phyloP scores from a whole-genome alignment of 2,888 invertebrate species.

The Phymatocera aterrima region DNA sequence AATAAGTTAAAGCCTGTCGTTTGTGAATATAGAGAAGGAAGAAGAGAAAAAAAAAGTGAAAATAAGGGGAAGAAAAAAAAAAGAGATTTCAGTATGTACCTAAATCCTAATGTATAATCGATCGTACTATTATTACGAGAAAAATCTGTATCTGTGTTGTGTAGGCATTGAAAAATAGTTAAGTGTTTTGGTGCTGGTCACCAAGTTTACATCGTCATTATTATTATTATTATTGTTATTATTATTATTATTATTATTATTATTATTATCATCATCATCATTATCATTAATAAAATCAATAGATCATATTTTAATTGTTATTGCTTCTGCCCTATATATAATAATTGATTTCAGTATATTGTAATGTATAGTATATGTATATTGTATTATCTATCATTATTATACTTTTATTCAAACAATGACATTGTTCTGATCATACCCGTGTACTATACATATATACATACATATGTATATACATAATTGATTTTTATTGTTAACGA shows the following conservation, averaged over 20 bases:
- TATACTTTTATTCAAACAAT: background rate
- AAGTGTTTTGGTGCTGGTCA: constrained; percentile 74
- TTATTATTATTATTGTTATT: constrained; percentile 58
- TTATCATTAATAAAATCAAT: constrained; percentile 60
- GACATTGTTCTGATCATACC: constrained; percentile 2
- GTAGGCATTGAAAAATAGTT: constrained; percentile 72
- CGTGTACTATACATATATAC: too few relatives aligned
- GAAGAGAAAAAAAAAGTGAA: constrained; percentile 37
- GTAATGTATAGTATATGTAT: background rate
- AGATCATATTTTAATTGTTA: constrained; percentile 43
- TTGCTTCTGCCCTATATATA: too few relatives aligned
- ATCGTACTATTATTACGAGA: constrained; percentile 60
- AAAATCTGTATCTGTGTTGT: constrained; percentile 72
- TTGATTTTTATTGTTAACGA: constrained; percentile 13
- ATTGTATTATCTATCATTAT: constrained; percentile 12
- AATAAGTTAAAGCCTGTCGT: constrained; percentile 43
- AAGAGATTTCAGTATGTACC: constrained; percentile 53
- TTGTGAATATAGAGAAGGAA: constrained; percentile 43
- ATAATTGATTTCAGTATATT: constrained; percentile 56
- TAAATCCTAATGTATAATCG: constrained; percentile 63
- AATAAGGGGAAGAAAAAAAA: constrained; percentile 34
- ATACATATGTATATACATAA: too few relatives aligned
- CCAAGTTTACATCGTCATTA: constrained; percentile 63
- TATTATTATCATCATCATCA: constrained; percentile 59
- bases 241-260: constrained; percentile 59